A percentile compares a stretch with the other conserved stretches of the same genome.
Conservation (phyloP, 2,797 vertebrate species). For the Momotus momota region DNA sequence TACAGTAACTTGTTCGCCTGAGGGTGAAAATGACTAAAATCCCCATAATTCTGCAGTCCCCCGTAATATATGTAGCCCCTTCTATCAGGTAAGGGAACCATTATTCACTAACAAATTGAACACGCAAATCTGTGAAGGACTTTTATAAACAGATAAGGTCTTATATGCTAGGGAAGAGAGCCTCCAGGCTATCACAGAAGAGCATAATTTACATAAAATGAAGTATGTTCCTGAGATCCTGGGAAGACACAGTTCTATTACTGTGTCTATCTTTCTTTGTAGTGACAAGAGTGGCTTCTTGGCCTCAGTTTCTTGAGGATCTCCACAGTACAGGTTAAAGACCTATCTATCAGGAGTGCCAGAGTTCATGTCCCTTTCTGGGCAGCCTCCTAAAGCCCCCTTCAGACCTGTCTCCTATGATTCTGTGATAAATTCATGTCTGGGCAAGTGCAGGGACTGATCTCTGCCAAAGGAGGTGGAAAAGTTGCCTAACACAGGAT, state of each 20-base stretch:
- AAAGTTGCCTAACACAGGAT: background rate
- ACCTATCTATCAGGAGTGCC: accelerated
- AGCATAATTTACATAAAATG: background rate
- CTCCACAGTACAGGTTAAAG: background rate
- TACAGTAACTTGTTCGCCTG: background rate
- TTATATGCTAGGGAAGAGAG: conserved; percentile 3
- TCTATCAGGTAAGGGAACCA: background rate
- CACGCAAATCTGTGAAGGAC: background rate
- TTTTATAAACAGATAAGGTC: conserved; percentile 13
- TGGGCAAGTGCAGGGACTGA: background rate
- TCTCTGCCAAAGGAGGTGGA: background rate
- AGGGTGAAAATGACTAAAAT: background rate
- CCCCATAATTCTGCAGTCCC: background rate
- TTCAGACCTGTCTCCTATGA: background rate
- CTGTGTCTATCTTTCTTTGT: background rate
- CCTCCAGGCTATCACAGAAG: background rate
- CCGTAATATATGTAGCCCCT: background rate
- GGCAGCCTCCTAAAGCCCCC: background rate
- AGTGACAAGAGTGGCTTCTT: background rate
- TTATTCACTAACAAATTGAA: conserved; percentile 24
- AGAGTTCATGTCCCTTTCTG: background rate
- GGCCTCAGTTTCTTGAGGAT: background rate
- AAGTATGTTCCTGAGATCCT: background rate
- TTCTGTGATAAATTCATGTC: background rate
- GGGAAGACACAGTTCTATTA: background rate